A percentile compares a stretch with the other conserved stretches of the same genome.
These are phyloP conservation scores for Halocynthia aurantium DNA, from an alignment of 23 tunicate species.

Conservation along the genomic window DNA sequence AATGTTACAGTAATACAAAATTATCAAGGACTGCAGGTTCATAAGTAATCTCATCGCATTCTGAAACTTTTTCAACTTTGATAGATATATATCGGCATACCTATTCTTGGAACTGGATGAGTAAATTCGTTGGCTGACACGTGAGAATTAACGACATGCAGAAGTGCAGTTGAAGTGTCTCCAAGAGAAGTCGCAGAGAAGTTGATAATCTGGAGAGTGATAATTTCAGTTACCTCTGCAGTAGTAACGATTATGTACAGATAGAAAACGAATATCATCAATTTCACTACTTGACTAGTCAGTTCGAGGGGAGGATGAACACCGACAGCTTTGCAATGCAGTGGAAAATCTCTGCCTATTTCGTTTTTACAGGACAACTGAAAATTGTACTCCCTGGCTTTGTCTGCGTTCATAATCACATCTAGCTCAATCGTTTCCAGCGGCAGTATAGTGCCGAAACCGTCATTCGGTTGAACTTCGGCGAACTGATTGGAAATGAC, in stretches of 20 bases:
- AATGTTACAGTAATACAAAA: background rate
- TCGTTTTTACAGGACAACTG: constrained; percentile 54
- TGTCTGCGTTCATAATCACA: constrained; percentile 59
- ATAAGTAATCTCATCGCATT: background rate
- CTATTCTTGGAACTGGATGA: constrained; percentile 89
- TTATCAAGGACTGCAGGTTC: background rate
- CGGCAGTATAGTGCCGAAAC: constrained; percentile 87
- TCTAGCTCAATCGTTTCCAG: constrained; percentile 76
- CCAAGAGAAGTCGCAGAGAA: constrained; percentile 89
- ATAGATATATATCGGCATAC: constrained; percentile 14
- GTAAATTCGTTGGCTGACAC: constrained; percentile 86
- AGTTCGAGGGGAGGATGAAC: constrained; percentile 85
- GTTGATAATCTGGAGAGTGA: constrained; percentile 39
- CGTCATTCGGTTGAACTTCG: constrained; percentile 93
- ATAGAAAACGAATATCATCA: background rate
- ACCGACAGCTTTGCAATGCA: constrained; percentile 68
- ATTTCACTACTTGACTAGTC: constrained; percentile 54
- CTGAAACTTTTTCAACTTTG: too few relatives aligned
- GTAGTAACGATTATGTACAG: background rate
- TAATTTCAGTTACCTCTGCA: background rate
- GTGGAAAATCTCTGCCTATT: constrained; percentile 48
- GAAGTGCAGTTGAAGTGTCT: constrained; percentile 40
- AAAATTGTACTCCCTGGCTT: constrained; percentile 71
- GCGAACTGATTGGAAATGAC: constrained; percentile 39
- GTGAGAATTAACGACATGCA: constrained; percentile 80